Conservation (phyloP, 2,888 invertebrate species). For the Brenthis hecate region DNA sequence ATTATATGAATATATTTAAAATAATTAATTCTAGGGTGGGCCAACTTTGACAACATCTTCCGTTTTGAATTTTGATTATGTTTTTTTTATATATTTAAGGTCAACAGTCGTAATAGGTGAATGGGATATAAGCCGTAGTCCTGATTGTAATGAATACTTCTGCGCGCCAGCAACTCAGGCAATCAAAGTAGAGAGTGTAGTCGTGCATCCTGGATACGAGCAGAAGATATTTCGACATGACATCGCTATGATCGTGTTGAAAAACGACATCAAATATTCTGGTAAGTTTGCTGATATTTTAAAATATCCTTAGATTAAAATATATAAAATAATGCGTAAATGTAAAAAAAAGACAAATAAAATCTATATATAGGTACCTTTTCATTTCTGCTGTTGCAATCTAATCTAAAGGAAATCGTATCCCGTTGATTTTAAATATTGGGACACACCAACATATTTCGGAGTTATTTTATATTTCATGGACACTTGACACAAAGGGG, state of each 20-base stretch:
- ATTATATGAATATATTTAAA: too few relatives aligned
- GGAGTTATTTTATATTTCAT: too few relatives aligned
- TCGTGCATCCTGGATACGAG: slow-evolving; percentile 90
- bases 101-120: slow-evolving; percentile 89
- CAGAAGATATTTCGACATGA: slow-evolving; percentile 86
- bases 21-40: too few relatives aligned
- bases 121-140: slow-evolving; percentile 86
- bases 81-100: slow-evolving; percentile 60
- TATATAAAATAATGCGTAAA: too few relatives aligned
- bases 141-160: slow-evolving; percentile 89
- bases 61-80: too few relatives aligned
- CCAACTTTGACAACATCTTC: too few relatives aligned
- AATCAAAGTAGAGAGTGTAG: slow-evolving; percentile 87
- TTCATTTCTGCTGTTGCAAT: not conserved
- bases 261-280: slow-evolving; percentile 83
- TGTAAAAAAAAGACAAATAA: too few relatives aligned
- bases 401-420: not conserved
- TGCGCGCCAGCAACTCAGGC: slow-evolving; percentile 88
- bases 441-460: too few relatives aligned
- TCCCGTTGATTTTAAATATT: not conserved
- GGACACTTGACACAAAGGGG: too few relatives aligned
- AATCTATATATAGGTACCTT: too few relatives aligned
- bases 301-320: not conserved
- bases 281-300: slow-evolving; percentile 49
- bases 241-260: slow-evolving; percentile 87